phyloP scores from a whole-genome alignment of 2,888 invertebrate genomes.

The Apodemia hepburni region DNA sequence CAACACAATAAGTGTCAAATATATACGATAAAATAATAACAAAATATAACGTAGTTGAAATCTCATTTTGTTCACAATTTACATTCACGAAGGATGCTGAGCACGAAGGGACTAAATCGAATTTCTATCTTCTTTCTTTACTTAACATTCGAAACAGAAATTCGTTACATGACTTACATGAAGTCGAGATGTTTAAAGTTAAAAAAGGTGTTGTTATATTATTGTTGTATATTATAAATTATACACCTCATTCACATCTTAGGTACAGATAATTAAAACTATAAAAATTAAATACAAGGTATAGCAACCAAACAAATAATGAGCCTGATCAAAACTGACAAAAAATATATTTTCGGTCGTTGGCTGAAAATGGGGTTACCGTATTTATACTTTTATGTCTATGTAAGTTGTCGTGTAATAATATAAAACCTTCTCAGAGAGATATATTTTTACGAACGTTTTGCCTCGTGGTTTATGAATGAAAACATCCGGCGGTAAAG shows the following conservation, averaged over 20 bases:
- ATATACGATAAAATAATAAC: slow-evolving; percentile 11
- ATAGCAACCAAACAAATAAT: too few species aligned
- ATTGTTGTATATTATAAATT: not conserved
- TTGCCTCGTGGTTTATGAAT: slow-evolving; percentile 12
- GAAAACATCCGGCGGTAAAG: slow-evolving; percentile 7
- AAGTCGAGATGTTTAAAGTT: slow-evolving; percentile 6
- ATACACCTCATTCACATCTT: not conserved
- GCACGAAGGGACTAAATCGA: slow-evolving; percentile 66
- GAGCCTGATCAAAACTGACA: too few species aligned
- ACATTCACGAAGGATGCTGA: slow-evolving; percentile 65
- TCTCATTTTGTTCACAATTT: slow-evolving; percentile 61
- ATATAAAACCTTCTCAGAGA: not conserved
- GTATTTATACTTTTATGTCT: too few species aligned
- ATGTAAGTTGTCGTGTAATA: not conserved
- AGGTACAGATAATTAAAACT: too few species aligned
- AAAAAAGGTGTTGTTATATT: not conserved
- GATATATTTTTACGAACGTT: slow-evolving; percentile 4
- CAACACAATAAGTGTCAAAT: not conserved
- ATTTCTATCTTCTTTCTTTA: slow-evolving; percentile 69
- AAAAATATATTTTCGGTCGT: too few species aligned
- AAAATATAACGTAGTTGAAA: slow-evolving; percentile 48
- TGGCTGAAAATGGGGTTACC: too few species aligned
- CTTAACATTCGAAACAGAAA: slow-evolving; percentile 48
- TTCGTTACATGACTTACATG: slow-evolving; percentile 38
- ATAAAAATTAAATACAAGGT: too few species aligned